phyloP scores from a whole-genome alignment of 2,797 vertebrate species.

The Myotis vivesi region DNA sequence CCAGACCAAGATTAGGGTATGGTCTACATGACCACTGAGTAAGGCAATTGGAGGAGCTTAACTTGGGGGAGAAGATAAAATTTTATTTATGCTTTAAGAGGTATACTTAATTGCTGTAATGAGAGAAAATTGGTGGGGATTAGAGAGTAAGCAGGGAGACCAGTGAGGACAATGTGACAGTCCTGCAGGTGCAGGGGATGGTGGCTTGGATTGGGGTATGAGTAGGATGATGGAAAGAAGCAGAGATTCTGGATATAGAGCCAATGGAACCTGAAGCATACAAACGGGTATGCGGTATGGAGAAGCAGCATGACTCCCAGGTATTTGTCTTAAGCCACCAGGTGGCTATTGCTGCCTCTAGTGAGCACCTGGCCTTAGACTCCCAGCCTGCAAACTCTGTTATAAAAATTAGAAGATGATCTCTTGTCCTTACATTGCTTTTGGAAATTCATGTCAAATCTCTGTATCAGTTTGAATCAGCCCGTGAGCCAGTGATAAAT shows the following conservation, averaged over 20 bases:
- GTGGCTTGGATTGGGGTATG: not conserved
- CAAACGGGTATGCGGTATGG: rapidly evolving
- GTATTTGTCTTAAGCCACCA: not conserved
- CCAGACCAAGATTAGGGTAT: not conserved
- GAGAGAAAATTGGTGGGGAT: not conserved
- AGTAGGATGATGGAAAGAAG: not conserved
- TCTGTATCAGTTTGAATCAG: not conserved
- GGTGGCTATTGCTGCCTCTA: not conserved
- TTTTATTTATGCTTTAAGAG: not conserved
- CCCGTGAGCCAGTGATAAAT: not conserved
- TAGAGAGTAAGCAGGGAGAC: not conserved
- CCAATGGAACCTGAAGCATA: rapidly evolving
- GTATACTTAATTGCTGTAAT: no score
- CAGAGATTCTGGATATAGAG: not conserved
- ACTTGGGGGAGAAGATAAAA: not conserved
- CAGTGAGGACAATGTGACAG: not conserved
- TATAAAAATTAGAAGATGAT: not conserved
- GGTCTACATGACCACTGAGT: not conserved
- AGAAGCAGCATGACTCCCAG: not conserved
- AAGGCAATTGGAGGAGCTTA: not conserved
- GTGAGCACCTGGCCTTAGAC: not conserved
- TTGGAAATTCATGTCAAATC: not conserved
- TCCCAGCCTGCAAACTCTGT: not conserved
- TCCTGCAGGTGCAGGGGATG: not conserved
- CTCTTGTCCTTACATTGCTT: not conserved